These are phyloP conservation scores for Bryconaethiops microstoma DNA, from an alignment of 2,797 vertebrate genomes.

Conservation along the genomic window DNA sequence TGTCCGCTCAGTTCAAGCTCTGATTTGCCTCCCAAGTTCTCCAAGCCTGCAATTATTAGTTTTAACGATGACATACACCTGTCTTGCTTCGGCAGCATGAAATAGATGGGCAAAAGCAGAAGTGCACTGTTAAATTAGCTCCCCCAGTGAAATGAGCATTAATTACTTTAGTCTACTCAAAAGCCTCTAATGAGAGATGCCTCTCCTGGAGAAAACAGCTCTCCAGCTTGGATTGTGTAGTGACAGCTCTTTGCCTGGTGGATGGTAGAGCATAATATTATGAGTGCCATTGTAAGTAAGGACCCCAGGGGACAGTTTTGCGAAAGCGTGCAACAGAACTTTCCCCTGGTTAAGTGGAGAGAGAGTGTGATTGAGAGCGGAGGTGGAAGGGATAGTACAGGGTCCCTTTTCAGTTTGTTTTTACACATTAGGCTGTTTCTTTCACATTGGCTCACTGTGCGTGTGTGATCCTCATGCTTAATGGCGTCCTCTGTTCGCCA, in stretches of 20 bases:
- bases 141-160: constrained; percentile 44
- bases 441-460: constrained; percentile 46
- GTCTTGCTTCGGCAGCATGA: constrained; percentile 47
- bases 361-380: constrained; percentile 25
- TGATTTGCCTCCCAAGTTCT: constrained; percentile 58
- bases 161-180: constrained; percentile 54
- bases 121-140: constrained; percentile 47
- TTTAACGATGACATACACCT: constrained; percentile 51
- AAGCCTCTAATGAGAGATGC: constrained; percentile 47
- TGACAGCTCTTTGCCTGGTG: constrained; percentile 50
- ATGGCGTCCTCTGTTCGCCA: constrained; percentile 78
- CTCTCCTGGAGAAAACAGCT: constrained; percentile 39
- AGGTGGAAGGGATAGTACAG: constrained; percentile 49
- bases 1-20: constrained; percentile 44
- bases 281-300: constrained; percentile 45
- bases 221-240: constrained; percentile 51
- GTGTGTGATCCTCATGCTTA: constrained; percentile 60
- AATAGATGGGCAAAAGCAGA: constrained; percentile 34
- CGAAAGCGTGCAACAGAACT: constrained; percentile 34
- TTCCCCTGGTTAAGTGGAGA: constrained; percentile 48
- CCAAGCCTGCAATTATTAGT: constrained; percentile 55
- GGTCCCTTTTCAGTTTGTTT: constrained; percentile 57
- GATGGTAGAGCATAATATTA: constrained; percentile 53
- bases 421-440: constrained; percentile 49
- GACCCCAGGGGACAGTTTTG: constrained; percentile 43